Evolutionary conservation across 2,888 invertebrate species (phyloP).

Genomic region (Apamea crenata): DNA sequence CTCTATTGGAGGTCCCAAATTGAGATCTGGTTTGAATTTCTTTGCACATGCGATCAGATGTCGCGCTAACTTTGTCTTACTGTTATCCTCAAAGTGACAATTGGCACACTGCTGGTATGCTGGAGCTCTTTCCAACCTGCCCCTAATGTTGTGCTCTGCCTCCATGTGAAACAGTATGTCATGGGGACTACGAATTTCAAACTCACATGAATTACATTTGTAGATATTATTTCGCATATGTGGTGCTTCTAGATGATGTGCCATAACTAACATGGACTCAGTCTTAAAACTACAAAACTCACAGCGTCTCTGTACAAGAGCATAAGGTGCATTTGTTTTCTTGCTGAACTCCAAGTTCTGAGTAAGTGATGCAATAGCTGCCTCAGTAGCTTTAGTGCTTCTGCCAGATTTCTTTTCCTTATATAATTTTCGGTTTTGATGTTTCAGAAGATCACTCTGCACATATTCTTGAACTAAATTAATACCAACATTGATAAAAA

Average conservation of each 20-base stretch:
- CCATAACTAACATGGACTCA: constrained; percentile 96
- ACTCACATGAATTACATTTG: constrained; percentile 96
- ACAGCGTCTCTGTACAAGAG: constrained; percentile 95
- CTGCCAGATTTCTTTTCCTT: constrained; percentile 92
- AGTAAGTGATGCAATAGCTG: constrained; percentile 95
- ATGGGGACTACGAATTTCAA: constrained; percentile 96
- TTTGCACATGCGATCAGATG: constrained; percentile 97
- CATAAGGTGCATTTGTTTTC: constrained; percentile 96
- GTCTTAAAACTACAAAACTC: constrained; percentile 98
- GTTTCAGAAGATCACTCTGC: constrained; percentile 96
- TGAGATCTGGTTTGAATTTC: constrained; percentile 97
- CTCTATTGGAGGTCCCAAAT: constrained; percentile 96
- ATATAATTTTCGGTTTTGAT: constrained; percentile 96
- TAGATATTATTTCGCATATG: constrained; percentile 97
- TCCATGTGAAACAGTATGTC: constrained; percentile 98
- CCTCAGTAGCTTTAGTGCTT: constrained; percentile 93
- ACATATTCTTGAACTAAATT: constrained; percentile 98
- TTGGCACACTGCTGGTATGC: constrained; percentile 98
- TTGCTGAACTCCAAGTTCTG: constrained; percentile 97
- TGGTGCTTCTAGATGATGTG: constrained; percentile 97
- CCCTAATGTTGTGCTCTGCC: constrained; percentile 96
- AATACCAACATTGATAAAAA: constrained; percentile 97
- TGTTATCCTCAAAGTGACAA: constrained; percentile 98
- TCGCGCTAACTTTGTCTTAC: constrained; percentile 96
- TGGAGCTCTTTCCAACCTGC: constrained; percentile 96